Evolutionary conservation across 2,797 vertebrate genomes (phyloP).

Genomic region (Podarcis lilfordi): DNA sequence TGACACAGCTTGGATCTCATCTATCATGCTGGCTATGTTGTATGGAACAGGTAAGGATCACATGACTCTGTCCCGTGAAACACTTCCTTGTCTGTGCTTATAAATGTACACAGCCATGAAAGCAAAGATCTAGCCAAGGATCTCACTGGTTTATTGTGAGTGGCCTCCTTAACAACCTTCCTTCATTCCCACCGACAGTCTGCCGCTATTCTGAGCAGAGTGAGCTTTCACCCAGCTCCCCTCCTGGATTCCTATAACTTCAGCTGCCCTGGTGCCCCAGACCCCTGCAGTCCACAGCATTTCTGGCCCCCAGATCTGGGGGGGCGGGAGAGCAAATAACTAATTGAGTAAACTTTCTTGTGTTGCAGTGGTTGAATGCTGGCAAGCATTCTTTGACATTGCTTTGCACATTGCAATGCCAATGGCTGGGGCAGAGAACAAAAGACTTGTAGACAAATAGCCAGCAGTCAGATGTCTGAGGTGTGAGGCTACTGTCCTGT

Average conservation of each 20-base stretch:
- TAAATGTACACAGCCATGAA: neutral
- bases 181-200: neutral
- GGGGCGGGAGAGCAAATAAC: neutral
- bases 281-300: neutral
- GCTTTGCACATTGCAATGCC: neutral
- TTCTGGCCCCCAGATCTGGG: neutral
- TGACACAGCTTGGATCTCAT: constrained; percentile 85
- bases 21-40: constrained; percentile 85
- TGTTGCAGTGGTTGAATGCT: neutral
- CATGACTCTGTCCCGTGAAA: neutral
- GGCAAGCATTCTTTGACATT: neutral
- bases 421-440: neutral
- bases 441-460: neutral
- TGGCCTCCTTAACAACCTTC: neutral
- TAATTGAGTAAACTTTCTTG: neutral
- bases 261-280: neutral
- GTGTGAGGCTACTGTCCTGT: neutral
- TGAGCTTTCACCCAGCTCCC: neutral
- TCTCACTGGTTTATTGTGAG: neutral
- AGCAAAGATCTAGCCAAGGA: neutral
- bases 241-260: neutral
- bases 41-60: constrained; percentile 80
- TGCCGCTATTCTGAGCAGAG: neutral
- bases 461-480: neutral
- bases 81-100: neutral